A percentile compares a stretch with the other conserved stretches of the same genome.
Conservation (phyloP, 2,113 vertebrate genomes). For the Podilymbus podiceps region DNA sequence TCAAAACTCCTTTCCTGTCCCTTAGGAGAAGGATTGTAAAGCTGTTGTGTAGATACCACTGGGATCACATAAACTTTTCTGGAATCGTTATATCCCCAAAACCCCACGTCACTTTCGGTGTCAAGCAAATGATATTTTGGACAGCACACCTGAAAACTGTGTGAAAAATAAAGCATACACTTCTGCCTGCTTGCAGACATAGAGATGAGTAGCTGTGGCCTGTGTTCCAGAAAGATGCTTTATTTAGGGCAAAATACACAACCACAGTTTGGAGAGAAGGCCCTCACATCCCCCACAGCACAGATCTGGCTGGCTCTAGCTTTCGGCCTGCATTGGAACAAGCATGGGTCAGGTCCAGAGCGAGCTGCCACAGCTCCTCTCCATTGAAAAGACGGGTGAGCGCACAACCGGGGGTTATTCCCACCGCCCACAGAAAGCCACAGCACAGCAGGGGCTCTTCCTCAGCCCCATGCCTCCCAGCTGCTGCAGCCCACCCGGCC, state of each 20-base stretch:
- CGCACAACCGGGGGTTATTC: background rate
- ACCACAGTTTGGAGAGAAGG: background rate
- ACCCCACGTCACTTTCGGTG: background rate
- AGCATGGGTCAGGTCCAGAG: background rate
- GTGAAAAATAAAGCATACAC: background rate
- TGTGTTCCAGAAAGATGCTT: background rate
- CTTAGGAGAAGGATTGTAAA: background rate
- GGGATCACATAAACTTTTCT: background rate
- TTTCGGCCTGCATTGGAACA: background rate
- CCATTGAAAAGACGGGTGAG: background rate
- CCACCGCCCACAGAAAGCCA: background rate
- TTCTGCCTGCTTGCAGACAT: background rate
- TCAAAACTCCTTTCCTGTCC: background rate
- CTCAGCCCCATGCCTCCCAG: background rate
- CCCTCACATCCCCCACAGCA: rapidly evolving
- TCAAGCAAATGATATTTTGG: background rate
- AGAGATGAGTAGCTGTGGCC: background rate
- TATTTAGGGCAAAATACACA: background rate
- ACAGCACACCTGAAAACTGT: background rate
- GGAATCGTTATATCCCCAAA: background rate
- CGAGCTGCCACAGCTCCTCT: background rate
- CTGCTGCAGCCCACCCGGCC: background rate
- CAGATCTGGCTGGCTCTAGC: background rate
- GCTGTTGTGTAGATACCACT: background rate
- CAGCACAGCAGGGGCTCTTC: background rate